Evolutionary conservation across 1,140 invertebrate species (phyloP).

Genomic region (Fopius arisanus): DNA sequence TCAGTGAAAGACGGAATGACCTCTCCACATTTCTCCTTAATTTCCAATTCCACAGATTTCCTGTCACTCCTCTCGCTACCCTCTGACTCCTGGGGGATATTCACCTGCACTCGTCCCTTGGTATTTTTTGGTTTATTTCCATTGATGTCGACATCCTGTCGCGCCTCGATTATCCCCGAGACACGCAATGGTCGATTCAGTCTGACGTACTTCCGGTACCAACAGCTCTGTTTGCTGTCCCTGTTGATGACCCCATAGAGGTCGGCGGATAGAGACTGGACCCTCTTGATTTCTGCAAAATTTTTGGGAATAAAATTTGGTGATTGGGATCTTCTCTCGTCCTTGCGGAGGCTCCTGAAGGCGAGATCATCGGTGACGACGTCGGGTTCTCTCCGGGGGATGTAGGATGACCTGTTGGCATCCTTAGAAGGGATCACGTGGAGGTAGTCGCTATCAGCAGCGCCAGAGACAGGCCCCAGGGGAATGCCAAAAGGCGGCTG

Average conservation of each 20-base stretch:
- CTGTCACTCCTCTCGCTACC: neutral
- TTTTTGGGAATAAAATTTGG: constrained; percentile 11
- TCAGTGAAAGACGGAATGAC: constrained; percentile 33
- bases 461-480: constrained; percentile 77
- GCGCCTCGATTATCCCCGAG: neutral
- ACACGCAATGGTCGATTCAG: constrained; percentile 32
- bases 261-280: constrained; percentile 82
- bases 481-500: constrained; percentile 92
- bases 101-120: constrained; percentile 28
- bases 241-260: constrained; percentile 73
- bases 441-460: constrained; percentile 82
- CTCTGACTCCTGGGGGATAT: neutral
- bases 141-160: constrained; percentile 30
- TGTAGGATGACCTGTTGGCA: constrained; percentile 69
- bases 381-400: constrained; percentile 77
- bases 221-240: constrained; percentile 25
- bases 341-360: constrained; percentile 83
- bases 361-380: constrained; percentile 87
- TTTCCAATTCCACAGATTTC: neutral
- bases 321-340: constrained; percentile 51
- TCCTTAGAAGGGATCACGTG: constrained; percentile 72
- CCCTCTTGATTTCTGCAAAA: constrained; percentile 67
- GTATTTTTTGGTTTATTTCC: constrained; percentile 29
- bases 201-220: constrained; percentile 35
- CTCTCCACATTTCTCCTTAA: neutral